phyloP scores from a whole-genome alignment of 2,888 invertebrate species.

The Leptinotarsa haldemani region DNA sequence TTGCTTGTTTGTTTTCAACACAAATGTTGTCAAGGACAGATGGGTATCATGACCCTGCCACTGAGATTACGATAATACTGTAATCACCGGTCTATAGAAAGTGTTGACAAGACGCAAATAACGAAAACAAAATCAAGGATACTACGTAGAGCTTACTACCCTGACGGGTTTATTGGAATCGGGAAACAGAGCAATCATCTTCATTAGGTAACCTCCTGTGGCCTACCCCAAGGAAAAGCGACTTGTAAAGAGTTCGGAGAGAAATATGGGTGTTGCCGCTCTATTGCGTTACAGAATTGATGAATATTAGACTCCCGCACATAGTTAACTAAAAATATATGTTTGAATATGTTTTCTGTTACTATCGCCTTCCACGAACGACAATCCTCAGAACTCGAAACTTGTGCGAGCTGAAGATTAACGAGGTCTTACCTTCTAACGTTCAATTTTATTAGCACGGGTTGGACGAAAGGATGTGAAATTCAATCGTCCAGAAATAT shows the following conservation, averaged over 20 bases:
- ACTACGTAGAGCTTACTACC: background rate
- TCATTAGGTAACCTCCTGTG: conserved; percentile 3
- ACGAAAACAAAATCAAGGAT: background rate
- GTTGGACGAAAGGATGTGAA: no score
- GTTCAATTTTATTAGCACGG: no score
- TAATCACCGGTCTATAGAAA: conserved; percentile 4
- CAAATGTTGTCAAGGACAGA: background rate
- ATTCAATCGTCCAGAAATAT: no score
- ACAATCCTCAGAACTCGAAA: no score
- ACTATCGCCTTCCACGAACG: no score
- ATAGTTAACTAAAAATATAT: no score
- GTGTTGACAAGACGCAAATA: background rate
- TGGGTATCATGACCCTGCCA: background rate
- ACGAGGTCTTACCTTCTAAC: no score
- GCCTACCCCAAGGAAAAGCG: conserved; percentile 13
- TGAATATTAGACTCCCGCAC: no score
- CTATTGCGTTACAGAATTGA: no score
- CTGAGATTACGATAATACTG: background rate
- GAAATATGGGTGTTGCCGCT: background rate
- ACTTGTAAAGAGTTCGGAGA: background rate
- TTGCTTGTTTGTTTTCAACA: background rate
- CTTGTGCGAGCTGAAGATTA: no score
- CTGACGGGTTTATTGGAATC: background rate
- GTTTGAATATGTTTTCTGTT: no score
- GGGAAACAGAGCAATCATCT: background rate